These are phyloP conservation scores for Lysiphlebus fabarum DNA, from an alignment of 1,140 invertebrate species.

Conservation along the genomic window DNA sequence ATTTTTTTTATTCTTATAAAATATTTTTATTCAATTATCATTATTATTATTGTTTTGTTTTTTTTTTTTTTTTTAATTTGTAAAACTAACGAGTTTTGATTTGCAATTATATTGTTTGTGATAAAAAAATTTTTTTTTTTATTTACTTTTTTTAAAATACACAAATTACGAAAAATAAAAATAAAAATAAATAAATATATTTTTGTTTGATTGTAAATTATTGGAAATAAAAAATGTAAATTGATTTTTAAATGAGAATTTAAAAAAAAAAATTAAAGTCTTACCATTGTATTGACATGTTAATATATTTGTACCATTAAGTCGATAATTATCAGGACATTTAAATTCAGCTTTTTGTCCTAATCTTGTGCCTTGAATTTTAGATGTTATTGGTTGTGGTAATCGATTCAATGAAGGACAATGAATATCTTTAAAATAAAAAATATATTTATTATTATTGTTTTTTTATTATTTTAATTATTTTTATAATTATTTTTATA, in stretches of 20 bases:
- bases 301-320: conserved; percentile 66
- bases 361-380: conserved; percentile 66
- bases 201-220: background rate
- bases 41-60: no score
- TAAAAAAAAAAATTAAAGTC: conserved; percentile 13
- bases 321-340: conserved; percentile 69
- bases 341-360: conserved; percentile 65
- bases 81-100: conserved; percentile 22
- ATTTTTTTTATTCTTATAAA: background rate
- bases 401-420: conserved; percentile 55
- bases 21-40: conserved; percentile 14
- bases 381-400: conserved; percentile 55
- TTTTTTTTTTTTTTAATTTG: no score
- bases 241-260: conserved; percentile 2
- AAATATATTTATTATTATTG: no score
- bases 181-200: background rate
- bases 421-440: conserved; percentile 59
- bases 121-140: background rate
- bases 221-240: background rate
- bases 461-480: no score
- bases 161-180: background rate
- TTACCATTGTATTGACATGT: conserved; percentile 74
- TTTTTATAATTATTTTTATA: no score
- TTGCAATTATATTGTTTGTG: conserved; percentile 13
- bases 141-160: background rate